Evolutionary conservation across 2,113 vertebrate genomes (phyloP), one percentile per base, ranked within the genome.

Genomic region (Blennius ocellaris): DNA sequence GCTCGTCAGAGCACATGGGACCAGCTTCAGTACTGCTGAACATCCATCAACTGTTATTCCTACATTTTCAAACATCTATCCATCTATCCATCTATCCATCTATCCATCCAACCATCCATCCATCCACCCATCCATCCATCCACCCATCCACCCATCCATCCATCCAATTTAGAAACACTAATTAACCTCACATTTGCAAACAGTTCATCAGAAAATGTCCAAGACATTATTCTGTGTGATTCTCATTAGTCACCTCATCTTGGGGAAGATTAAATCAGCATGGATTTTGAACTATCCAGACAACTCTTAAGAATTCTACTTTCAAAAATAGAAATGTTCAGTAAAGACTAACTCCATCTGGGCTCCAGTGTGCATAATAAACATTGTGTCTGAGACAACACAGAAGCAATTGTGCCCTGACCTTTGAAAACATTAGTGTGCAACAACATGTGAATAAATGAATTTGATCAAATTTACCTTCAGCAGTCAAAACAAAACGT

Each of bases 231-330:
- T 73, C 12, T 43, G 5, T 9, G 1, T 6, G 6, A 39, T 54
- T 54, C 10, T 56, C n/a, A 55, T 37, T 21, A 41, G 12, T 47
- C 14, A 56, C 36, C 12, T 66, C 47, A 49, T 64, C 47, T 30
- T 2, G 2, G 3, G 3, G 17, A 36, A 51, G 45, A 30, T 78
- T 67, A 59, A 70, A 70, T 62, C 11, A 50, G 45, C 36, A 51
- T 53, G 5, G 67, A 59, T 55, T 72, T 78, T 21, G 16, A 10
- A 56, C 57, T 15, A 52, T 10, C 36, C 52, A 66, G 9, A 52
- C 44, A 41, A 47, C 10, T 1, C 2, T 60, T 8, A 2, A 40
- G 6, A 17, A 53, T 58, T 36, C 15, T 52, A 15, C 47, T 11
- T 54, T 62, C 0, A 30, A 0, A 51, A 59, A 74, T 17, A 30